Conservation (phyloP, 2,888 invertebrate species). For the Oscheius onirici region DNA sequence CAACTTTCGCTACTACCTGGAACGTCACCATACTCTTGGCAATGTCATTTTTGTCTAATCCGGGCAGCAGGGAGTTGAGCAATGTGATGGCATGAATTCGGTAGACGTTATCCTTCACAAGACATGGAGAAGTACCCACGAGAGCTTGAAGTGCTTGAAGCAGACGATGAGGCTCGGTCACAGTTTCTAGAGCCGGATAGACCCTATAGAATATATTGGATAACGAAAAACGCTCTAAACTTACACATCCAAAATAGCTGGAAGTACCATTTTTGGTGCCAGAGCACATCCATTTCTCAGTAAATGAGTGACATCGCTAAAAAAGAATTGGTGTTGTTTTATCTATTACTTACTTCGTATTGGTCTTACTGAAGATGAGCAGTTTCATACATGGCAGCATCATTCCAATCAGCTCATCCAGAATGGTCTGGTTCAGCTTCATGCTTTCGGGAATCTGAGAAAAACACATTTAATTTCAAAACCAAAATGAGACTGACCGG, state of each 20-base stretch:
- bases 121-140: slow-evolving; percentile 72
- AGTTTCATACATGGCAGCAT: slow-evolving; percentile 78
- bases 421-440: slow-evolving; percentile 79
- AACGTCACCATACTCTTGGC: slow-evolving; percentile 75
- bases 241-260: slow-evolving; percentile 82
- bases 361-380: slow-evolving; percentile 81
- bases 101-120: slow-evolving; percentile 70
- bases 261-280: slow-evolving; percentile 84
- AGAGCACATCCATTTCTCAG: slow-evolving; percentile 73
- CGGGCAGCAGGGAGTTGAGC: slow-evolving; percentile 83
- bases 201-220: slow-evolving; percentile 73
- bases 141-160: slow-evolving; percentile 73
- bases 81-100: slow-evolving; percentile 77
- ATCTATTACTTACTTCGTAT: slow-evolving; percentile 31
- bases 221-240: slow-evolving; percentile 9
- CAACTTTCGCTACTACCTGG: slow-evolving; percentile 53
- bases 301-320: slow-evolving; percentile 34
- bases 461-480: not conserved
- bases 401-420: slow-evolving; percentile 64
- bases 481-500: slow-evolving; percentile 30
- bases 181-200: slow-evolving; percentile 83
- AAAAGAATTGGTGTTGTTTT: no score
- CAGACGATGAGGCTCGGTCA: slow-evolving; percentile 85
- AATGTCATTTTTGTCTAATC: slow-evolving; percentile 88
- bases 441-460: slow-evolving; percentile 77